phyloP scores from a whole-genome alignment of 2,113 vertebrate genomes.

The Malurus melanocephalus region DNA sequence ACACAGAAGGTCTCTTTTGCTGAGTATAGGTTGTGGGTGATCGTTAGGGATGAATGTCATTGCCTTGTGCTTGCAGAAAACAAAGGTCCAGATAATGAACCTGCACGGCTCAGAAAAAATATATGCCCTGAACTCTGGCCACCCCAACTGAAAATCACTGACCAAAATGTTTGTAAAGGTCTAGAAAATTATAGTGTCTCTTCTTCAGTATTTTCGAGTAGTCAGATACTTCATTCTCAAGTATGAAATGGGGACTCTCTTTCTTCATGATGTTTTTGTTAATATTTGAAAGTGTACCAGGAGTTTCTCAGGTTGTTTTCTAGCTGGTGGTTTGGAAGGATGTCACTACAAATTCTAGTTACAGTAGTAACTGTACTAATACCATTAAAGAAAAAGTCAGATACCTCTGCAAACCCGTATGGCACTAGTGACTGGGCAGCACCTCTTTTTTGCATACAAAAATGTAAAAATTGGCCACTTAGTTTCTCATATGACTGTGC shows the following conservation, averaged over 20 bases:
- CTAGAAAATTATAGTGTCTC: background rate
- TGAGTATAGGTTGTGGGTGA: background rate
- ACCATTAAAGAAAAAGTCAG: background rate
- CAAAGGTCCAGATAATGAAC: background rate
- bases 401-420: background rate
- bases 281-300: background rate
- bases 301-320: background rate
- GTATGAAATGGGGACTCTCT: background rate
- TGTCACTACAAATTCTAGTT: background rate
- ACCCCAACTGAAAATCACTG: background rate
- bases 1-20: background rate
- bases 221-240: background rate
- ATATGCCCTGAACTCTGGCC: background rate
- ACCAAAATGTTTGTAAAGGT: background rate
- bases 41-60: background rate
- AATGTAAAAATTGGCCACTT: background rate
- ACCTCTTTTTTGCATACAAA: background rate
- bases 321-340: background rate
- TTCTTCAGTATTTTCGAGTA: background rate
- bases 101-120: background rate
- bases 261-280: background rate
- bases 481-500: background rate
- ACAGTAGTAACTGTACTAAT: background rate
- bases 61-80: background rate
- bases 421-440: background rate